Evolutionary conservation across 2,113 vertebrate genomes (phyloP).

Genomic region (Carassius gibelio): DNA sequence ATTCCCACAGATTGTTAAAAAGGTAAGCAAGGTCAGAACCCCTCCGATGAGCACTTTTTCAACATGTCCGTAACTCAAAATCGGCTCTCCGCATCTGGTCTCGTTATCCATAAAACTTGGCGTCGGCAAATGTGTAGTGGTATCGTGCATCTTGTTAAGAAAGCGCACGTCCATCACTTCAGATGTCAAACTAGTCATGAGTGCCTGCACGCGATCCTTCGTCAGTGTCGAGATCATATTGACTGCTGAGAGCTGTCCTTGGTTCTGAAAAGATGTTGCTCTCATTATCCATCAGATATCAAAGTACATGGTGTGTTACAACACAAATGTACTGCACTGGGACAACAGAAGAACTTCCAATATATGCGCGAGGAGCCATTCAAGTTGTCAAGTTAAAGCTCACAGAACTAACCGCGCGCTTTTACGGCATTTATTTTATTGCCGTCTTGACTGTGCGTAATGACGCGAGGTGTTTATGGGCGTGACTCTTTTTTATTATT

Average conservation of each 20-base stretch:
- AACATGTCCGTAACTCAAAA: conserved; percentile 73
- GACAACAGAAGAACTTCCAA: background rate
- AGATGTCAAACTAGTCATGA: conserved; percentile 42
- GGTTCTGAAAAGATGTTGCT: conserved; percentile 20
- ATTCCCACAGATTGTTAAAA: conserved; percentile 76
- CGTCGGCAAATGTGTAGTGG: conserved; percentile 28
- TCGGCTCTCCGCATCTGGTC: conserved; percentile 72
- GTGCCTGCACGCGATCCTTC: conserved; percentile 33
- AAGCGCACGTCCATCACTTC: conserved; percentile 44
- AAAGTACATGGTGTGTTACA: background rate
- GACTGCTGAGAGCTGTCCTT: conserved; percentile 15
- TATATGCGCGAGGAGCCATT: background rate
- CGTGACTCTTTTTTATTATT: background rate
- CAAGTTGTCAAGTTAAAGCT: background rate
- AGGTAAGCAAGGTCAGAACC: conserved; percentile 76
- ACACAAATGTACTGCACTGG: background rate
- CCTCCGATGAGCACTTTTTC: conserved; percentile 77
- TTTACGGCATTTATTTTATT: background rate
- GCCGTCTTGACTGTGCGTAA: conserved; percentile 14
- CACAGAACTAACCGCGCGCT: background rate
- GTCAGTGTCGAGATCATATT: conserved; percentile 34
- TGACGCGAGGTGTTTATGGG: conserved; percentile 7
- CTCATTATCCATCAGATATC: conserved; percentile 10
- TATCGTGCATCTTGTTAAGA: conserved; percentile 23
- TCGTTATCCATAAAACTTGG: conserved; percentile 56